Evolutionary conservation across 2,888 invertebrate species (phyloP).

Genomic region (Stegana nigrithorax): DNA sequence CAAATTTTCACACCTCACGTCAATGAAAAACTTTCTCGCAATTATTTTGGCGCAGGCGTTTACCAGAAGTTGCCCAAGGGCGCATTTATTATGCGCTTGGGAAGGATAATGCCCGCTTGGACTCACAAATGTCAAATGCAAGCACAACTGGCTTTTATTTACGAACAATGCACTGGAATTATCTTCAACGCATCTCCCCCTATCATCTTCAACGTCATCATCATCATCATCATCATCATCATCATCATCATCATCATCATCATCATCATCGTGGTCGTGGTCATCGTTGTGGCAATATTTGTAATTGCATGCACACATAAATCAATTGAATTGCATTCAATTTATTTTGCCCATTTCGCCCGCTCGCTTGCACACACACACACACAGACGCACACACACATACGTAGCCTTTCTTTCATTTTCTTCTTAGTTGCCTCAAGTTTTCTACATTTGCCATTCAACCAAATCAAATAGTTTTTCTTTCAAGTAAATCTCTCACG

Average conservation of each 20-base stretch:
- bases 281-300: constrained; percentile 28
- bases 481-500: not conserved
- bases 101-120: too few relatives aligned
- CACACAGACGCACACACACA: too few relatives aligned
- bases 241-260: too few relatives aligned
- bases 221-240: too few relatives aligned
- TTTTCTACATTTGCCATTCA: constrained; percentile 40
- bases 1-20: not conserved
- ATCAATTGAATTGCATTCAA: constrained; percentile 57
- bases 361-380: too few relatives aligned
- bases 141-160: constrained; percentile 53
- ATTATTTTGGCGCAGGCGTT: too few relatives aligned
- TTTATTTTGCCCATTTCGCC: constrained; percentile 56
- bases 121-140: constrained; percentile 59
- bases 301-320: constrained; percentile 60
- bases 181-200: too few relatives aligned
- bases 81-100: too few relatives aligned
- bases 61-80: too few relatives aligned
- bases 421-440: constrained; percentile 8
- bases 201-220: constrained; percentile 6
- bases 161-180: constrained; percentile 50
- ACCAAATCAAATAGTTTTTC: constrained; percentile 51
- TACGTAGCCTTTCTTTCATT: constrained; percentile 11
- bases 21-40: too few relatives aligned
- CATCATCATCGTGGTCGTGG: too few relatives aligned